A percentile compares a stretch with the other conserved stretches of the same genome.
phyloP scores from a whole-genome alignment of 2,888 invertebrate species.

The Aplocera efformata region DNA sequence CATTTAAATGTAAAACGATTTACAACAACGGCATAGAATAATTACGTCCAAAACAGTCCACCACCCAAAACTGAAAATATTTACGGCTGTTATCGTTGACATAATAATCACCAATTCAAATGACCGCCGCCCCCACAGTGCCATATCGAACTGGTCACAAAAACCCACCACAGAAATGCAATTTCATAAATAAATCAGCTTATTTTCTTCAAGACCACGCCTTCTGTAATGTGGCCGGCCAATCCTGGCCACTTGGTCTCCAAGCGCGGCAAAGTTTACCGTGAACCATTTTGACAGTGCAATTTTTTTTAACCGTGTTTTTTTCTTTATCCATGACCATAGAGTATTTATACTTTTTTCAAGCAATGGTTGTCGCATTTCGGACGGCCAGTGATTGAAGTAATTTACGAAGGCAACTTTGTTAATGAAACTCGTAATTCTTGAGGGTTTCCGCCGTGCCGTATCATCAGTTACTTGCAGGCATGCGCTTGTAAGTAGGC shows the following conservation, averaged over 20 bases:
- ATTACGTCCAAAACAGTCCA: constrained; percentile 2
- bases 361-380: constrained; percentile 60
- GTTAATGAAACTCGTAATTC: constrained; percentile 60
- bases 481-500: constrained; percentile 14
- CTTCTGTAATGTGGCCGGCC: constrained; percentile 47
- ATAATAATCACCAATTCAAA: constrained; percentile 53
- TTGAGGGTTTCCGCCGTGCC: constrained; percentile 19
- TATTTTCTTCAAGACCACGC: constrained; percentile 65
- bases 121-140: constrained; percentile 45
- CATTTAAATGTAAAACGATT: constrained; percentile 1
- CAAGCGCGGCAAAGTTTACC: constrained; percentile 66
- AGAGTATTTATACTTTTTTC: constrained; percentile 50
- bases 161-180: constrained; percentile 61
- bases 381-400: constrained; percentile 55
- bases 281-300: constrained; percentile 76
- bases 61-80: constrained; percentile 21
- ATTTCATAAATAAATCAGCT: constrained; percentile 71
- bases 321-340: constrained; percentile 48
- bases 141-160: constrained; percentile 43
- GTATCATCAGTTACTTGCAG: constrained; percentile 19
- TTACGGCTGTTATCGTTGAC: constrained; percentile 26
- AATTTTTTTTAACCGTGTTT: constrained; percentile 48
- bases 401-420: constrained; percentile 68
- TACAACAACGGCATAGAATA: background rate
- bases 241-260: constrained; percentile 46